A percentile compares a stretch with the other conserved stretches of the same genome.
Evolutionary conservation across 2,113 vertebrate species (phyloP).

Genomic region (Eurystomus gularis): DNA sequence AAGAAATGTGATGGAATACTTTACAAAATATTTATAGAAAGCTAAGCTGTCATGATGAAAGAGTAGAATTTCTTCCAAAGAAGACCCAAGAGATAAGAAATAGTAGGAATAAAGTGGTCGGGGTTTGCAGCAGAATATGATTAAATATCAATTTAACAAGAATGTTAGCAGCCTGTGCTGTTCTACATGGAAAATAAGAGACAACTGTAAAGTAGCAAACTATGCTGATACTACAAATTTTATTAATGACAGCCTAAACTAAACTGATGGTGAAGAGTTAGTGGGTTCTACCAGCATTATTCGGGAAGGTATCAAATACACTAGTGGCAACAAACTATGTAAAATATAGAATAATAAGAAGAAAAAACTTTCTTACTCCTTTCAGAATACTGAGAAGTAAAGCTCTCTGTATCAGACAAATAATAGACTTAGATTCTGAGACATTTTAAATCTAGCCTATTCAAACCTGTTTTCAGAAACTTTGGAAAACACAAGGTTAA

Average conservation of each 20-base stretch:
- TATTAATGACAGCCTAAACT: neutral
- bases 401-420: neutral
- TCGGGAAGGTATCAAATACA: neutral
- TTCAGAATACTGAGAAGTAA: neutral
- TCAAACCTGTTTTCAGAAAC: neutral
- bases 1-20: accelerated
- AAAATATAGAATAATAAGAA: neutral
- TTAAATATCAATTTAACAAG: neutral
- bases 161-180: neutral
- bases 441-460: neutral
- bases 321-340: neutral
- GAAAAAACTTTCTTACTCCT: neutral
- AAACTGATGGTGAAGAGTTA: neutral
- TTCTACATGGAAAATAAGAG: neutral
- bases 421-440: neutral
- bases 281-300: neutral
- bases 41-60: neutral
- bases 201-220: neutral
- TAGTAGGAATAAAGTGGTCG: neutral
- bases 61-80: neutral
- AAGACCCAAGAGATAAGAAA: neutral
- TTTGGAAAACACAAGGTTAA: neutral
- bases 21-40: neutral
- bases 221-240: neutral
- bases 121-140: neutral